Evolutionary conservation across 2,797 vertebrate genomes (phyloP).

Genomic region (Hipposideros larvatus): DNA sequence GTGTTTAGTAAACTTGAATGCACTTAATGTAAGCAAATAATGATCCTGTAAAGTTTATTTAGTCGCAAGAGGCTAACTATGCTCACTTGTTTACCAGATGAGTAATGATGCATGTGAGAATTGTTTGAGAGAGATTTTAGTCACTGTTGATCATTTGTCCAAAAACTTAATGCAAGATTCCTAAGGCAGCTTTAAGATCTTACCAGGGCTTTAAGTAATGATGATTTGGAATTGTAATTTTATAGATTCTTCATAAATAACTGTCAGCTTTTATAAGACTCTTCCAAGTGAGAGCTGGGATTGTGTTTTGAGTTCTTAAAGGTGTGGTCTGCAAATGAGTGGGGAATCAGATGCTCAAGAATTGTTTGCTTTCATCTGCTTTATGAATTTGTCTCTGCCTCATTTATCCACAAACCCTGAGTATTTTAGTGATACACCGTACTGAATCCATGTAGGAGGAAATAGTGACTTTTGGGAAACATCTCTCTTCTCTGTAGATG

Average conservation of each 20-base stretch:
- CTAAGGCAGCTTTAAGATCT: background rate
- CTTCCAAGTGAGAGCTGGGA: background rate
- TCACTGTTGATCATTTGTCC: background rate
- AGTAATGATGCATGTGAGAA: background rate
- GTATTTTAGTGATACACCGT: background rate
- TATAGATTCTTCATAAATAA: background rate
- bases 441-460: background rate
- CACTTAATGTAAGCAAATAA: constrained; percentile 20
- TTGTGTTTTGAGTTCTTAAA: background rate
- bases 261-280: background rate
- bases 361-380: background rate
- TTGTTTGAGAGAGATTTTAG: background rate
- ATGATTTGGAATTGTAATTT: background rate
- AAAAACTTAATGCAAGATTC: background rate
- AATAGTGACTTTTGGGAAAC: background rate
- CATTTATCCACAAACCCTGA: background rate
- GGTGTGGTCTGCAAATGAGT: background rate
- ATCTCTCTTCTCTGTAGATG: background rate
- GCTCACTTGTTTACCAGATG: background rate
- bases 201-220: background rate
- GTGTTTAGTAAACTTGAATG: constrained; percentile 15
- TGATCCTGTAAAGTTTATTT: background rate
- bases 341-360: background rate
- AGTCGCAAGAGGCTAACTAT: background rate
- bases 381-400: background rate